Conservation (phyloP, 2,113 vertebrate species). For the Sisor rabdophorus region DNA sequence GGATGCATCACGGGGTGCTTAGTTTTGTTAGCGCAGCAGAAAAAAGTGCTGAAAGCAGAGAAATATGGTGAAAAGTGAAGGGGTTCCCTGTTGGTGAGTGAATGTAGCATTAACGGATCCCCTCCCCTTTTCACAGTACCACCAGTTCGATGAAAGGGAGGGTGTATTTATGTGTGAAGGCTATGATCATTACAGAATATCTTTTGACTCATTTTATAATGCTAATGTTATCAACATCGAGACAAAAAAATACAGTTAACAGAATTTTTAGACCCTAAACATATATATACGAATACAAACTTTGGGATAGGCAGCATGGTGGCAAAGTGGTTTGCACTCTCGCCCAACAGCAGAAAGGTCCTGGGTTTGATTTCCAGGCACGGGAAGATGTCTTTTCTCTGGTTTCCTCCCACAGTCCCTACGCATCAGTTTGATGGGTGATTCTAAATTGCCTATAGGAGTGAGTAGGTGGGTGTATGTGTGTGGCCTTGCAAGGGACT, state of each 20-base stretch:
- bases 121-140: slow-evolving; percentile 4
- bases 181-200: background rate
- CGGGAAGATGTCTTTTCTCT: no score
- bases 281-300: no score
- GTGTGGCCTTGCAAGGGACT: no score
- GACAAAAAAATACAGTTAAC: background rate
- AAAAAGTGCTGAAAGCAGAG: slow-evolving; percentile 74
- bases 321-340: no score
- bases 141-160: slow-evolving; percentile 51
- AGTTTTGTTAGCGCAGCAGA: slow-evolving; percentile 71
- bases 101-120: slow-evolving; percentile 47
- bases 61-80: slow-evolving; percentile 53
- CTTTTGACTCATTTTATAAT: background rate
- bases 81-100: slow-evolving; percentile 36
- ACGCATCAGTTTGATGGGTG: no score
- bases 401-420: no score
- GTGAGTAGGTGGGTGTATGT: no score
- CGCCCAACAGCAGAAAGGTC: no score
- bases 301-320: no score
- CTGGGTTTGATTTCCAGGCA: no score
- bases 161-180: background rate
- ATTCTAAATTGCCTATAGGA: no score
- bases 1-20: slow-evolving; percentile 52
- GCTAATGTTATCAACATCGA: background rate
- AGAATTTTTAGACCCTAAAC: background rate